Evolutionary conservation across 2,797 vertebrate species (phyloP).

Genomic region (Fistularia commersonii): DNA sequence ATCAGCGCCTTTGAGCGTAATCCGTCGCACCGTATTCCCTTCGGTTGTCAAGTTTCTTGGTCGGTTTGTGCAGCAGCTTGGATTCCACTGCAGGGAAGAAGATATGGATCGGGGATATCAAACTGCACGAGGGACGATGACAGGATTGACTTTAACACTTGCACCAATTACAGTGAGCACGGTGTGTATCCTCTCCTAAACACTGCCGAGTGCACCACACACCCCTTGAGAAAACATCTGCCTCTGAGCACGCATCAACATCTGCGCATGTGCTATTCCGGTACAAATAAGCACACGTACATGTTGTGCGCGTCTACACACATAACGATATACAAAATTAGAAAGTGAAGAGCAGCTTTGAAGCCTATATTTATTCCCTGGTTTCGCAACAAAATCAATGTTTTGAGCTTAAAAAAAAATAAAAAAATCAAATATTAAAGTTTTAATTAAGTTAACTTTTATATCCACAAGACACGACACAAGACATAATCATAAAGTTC

Average conservation of each 20-base stretch:
- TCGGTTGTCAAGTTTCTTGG: constrained; percentile 25
- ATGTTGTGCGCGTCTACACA: background rate
- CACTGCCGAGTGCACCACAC: constrained; percentile 50
- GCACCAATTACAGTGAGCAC: constrained; percentile 67
- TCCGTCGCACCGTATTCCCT: constrained; percentile 26
- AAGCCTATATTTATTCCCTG: constrained; percentile 13
- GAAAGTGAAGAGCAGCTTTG: constrained; percentile 2
- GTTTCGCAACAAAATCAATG: constrained; percentile 15
- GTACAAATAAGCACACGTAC: constrained; percentile 7
- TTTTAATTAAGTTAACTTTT: too few species aligned
- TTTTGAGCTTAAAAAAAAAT: constrained; percentile 1
- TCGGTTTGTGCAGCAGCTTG: constrained; percentile 47
- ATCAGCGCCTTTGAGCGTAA: constrained; percentile 12
- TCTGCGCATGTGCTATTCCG: constrained; percentile 12
- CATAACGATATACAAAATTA: constrained; percentile 1
- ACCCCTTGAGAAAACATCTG: constrained; percentile 73
- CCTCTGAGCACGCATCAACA: constrained; percentile 43
- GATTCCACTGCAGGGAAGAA: constrained; percentile 46
- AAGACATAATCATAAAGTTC: background rate
- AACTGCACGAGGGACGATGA: constrained; percentile 45
- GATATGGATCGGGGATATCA: constrained; percentile 50
- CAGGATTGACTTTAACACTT: constrained; percentile 59
- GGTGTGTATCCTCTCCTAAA: constrained; percentile 57
- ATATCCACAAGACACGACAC: background rate
- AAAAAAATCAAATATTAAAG: too few species aligned